Base-by-base conservation (phyloP, 2,797 vertebrate genomes). In the Bradypus variegatus region DNA sequence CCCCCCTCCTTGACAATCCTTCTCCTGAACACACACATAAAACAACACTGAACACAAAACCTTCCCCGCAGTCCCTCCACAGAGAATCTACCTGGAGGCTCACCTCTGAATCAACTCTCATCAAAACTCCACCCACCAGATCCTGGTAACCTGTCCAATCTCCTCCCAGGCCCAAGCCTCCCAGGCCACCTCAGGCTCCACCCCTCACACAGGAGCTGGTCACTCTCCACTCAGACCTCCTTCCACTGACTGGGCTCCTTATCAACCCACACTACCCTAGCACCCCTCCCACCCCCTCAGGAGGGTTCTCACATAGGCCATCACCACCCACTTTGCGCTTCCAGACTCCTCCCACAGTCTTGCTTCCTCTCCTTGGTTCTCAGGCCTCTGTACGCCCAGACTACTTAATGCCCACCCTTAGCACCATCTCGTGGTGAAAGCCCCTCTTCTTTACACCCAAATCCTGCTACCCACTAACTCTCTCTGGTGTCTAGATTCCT, bases 81-180 rank as follows among this genome's bases (percentile, higher is more conserved):
- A 36, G 16, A 31, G 15, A 55, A 41, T 84, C 53, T 58, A 84
- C 25, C 72, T 67, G 38, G 65, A 79, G 45, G 36, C 88, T 92
- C 82, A 93, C 76, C 69, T 95, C 75, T 41, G 65, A 88, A 88
- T 87, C 86, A 78, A 81, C 8, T 31, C 0, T 10, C 41, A 79
- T 23, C 58, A 69, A 45, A 91, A 91, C n/a, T 50, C 86, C 25
- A 89, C 87, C 87, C 65, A 89, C 75, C 70, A 89, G 73, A 73
- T 53, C 41, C 70, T 48, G 18, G 33, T 25, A 19, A 90, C 50
- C 90, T 69, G 33, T 36, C 67, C 14, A 80, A 29, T 69, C 64
- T 65, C 81, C 80, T 84, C 31, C 33, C n/a, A 76, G 84, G 73
- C 25, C 55, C 14, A 8, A 3, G 23, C 25, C 65, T 75, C 73